Evolutionary conservation across 2,113 vertebrate species (phyloP).

Genomic region (Coptodon bakossiorum): DNA sequence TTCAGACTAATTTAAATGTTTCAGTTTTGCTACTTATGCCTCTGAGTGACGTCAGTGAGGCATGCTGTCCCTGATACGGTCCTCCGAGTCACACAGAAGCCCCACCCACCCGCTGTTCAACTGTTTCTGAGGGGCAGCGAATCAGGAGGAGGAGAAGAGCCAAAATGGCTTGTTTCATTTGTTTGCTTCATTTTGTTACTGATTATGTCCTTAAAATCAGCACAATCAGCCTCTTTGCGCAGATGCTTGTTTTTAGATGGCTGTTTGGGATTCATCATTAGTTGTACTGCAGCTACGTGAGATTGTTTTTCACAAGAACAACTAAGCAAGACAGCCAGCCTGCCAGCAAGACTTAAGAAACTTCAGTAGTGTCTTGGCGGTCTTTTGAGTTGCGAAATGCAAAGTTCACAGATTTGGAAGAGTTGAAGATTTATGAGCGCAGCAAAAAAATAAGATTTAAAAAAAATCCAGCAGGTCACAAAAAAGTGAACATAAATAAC

Average conservation of each 20-base stretch:
- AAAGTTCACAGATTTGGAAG: background rate
- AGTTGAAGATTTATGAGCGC: background rate
- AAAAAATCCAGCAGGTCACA: background rate
- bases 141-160: background rate
- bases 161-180: background rate
- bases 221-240: background rate
- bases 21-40: background rate
- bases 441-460: background rate
- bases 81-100: background rate
- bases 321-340: background rate
- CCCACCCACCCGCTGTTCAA: background rate
- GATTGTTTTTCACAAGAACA: background rate
- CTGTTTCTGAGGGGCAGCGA: background rate
- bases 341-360: background rate
- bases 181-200: background rate
- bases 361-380: background rate
- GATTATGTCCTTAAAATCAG: background rate
- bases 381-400: background rate
- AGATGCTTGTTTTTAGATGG: background rate
- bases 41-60: background rate
- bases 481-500: background rate
- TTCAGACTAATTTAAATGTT: background rate
- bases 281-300: background rate
- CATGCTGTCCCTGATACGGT: background rate
- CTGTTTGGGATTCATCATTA: background rate